Evolutionary conservation across 2,113 vertebrate species (phyloP), one percentile per base, ranked within the genome.

Genomic region (Pantherophis guttatus): DNA sequence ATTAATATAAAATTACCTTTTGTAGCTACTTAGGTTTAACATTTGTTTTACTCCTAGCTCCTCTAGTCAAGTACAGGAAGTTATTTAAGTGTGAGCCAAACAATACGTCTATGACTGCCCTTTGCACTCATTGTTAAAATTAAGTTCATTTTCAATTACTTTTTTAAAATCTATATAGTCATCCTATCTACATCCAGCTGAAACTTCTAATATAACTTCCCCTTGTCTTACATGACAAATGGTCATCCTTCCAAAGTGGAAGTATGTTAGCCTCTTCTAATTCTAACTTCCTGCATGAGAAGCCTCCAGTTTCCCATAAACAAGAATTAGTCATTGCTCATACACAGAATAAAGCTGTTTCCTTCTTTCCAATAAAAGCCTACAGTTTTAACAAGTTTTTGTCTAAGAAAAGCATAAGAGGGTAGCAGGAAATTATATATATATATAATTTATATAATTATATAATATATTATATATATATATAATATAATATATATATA

Each of bases 141-240:
- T 85, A 90, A 85, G 88, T 21, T 86, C 88, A 26, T 90, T 86
- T 50, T 86, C 39, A 90, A 53, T 93, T 86, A 59, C 55, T 90
- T 50, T 29, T 53, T 33, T 3, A 58, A 93, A 86, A 50, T 24
- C 62, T 89, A 57, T 26, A 89, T 23, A 85, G 81, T 75, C 50
- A 29, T 55, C 62, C 88, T 90, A 33, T 59, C 92, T 52, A 90
- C 48, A 26, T 90, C 39, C 58, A 52, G 53, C 92, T 90, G 44
- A 86, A 93, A 93, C 89, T n/a, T 48, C 44, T 90, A 62, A 62
- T 93, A 93, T 93, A 86, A 93, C 88, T 93, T 93, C 92, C 88
- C 48, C 70, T 90, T 93, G 88, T 93, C 92, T 86, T 90, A 33
- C 75, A 90, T 93, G 88, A 93, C 55, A 90, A 93, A 93, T 90